Base-by-base conservation (phyloP, 1,140 invertebrate species). In the Chlorops oryzae region DNA sequence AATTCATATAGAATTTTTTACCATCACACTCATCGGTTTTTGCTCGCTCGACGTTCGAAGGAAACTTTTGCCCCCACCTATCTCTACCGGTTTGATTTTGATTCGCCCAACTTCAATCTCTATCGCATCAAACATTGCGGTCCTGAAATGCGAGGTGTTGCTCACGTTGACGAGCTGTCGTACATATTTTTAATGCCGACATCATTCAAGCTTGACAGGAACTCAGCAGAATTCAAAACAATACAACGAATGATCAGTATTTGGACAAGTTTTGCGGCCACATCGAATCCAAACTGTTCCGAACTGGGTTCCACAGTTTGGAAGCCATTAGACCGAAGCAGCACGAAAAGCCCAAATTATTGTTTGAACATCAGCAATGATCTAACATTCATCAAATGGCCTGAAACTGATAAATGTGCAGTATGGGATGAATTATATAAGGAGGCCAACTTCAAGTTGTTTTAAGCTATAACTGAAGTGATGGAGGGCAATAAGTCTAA, bases 91-190 rank as follows among this genome's bases (percentile, higher is more conserved):
- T 74, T 77, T 52, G 63, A 69, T 25, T 61, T 75, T 27, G 66
- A 74, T 34, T 67, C 72, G 0, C 48, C 55, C 4, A 58, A 57
- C 34, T 62, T 59, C 3, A 70, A 70, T 50, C 54, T 67, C 21
- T 59, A 66, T 51, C 55, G 50, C 22, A 62, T 34, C 18, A 70
- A 35, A 70, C 12, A 22, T 10, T 54, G 38, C 3, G 65, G 62
- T 1, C 57, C 54, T 4, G 45, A 48, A 2, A 49, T 70, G 3
- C 55, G 68, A 56, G 77, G 82, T 22, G 74, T 74, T 3, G 65
- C 56, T 41, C 83, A 85, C 61, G 77, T 73, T 0, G 82, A 84
- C 52, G 82, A 85, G 41, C 21, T 84, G 7, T 77, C 77, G 32
- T 84, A 83, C 60, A 53, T 84, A 10, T 85, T 83, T 56, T 70